phyloP scores from a whole-genome alignment of 2,888 invertebrate genomes.

The Mesorhabditis sp. region DNA sequence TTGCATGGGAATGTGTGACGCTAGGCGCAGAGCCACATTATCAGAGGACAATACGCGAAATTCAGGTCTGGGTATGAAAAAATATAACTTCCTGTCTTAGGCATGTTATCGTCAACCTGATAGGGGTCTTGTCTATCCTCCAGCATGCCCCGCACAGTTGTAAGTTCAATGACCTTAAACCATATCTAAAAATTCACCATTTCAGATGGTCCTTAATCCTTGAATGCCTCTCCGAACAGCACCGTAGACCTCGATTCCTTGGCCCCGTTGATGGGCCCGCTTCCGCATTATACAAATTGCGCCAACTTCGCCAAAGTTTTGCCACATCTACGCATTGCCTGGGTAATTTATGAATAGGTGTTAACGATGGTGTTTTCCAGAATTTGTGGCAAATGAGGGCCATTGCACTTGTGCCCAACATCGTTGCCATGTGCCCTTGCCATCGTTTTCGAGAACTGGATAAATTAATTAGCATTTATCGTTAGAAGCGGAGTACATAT shows the following conservation, averaged over 20 bases:
- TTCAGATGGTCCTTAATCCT: constrained; percentile 42
- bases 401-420: constrained; percentile 53
- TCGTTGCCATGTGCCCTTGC: constrained; percentile 30
- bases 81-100: constrained; percentile 9
- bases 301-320: constrained; percentile 17
- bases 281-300: constrained; percentile 13
- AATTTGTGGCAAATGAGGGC: constrained; percentile 37
- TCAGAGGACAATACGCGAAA: constrained; percentile 47
- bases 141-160: constrained; percentile 48
- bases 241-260: constrained; percentile 47
- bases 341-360: background rate
- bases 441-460: background rate
- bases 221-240: constrained; percentile 51
- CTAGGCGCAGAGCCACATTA: constrained; percentile 53
- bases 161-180: constrained; percentile 23
- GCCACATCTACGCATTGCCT: constrained; percentile 17
- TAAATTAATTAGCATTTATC: too few relatives aligned
- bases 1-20: constrained; percentile 53
- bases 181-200: background rate
- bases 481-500: too few relatives aligned
- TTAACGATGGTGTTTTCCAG: constrained; percentile 14
- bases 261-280: constrained; percentile 19
- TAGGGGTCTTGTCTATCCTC: constrained; percentile 47
- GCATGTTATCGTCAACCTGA: constrained; percentile 38
- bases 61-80: constrained; percentile 20